Evolutionary conservation across 2,888 invertebrate genomes (phyloP).

Genomic region (Epistrophe eligans): DNA sequence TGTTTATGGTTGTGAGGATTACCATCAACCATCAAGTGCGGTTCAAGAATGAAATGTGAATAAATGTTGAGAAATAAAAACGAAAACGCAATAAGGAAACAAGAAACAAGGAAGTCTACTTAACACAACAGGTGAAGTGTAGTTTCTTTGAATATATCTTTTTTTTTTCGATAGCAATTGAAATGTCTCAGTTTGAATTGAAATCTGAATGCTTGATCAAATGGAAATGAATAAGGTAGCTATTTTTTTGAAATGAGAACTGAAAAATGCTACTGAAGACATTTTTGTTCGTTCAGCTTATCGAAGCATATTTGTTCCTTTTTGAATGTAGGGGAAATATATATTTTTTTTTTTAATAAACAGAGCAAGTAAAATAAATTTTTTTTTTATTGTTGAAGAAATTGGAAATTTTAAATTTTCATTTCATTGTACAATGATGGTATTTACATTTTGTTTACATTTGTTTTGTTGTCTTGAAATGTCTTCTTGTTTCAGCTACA

Average conservation of each 20-base stretch:
- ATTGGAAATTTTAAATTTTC: too few relatives aligned
- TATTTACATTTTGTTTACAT: too few relatives aligned
- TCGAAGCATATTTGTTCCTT: neutral
- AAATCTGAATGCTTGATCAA: slow-evolving; percentile 7
- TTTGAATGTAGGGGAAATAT: neutral
- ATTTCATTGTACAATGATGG: too few relatives aligned
- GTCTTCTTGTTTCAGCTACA: too few relatives aligned
- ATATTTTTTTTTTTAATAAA: too few relatives aligned
- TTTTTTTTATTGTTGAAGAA: too few relatives aligned
- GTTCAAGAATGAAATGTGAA: neutral
- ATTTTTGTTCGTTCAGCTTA: neutral
- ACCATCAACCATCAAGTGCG: neutral
- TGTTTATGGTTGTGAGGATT: neutral
- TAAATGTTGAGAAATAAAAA: too few relatives aligned
- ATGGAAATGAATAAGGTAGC: neutral
- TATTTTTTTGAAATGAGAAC: neutral
- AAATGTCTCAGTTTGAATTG: slow-evolving; percentile 5
- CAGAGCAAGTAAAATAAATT: too few relatives aligned
- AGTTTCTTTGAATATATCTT: neutral
- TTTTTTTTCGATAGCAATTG: neutral
- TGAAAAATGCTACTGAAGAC: neutral
- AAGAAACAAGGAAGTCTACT: neutral
- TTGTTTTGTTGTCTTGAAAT: too few relatives aligned
- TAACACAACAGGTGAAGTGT: slow-evolving; percentile 8
- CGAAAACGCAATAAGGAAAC: slow-evolving; percentile 12